Conservation (phyloP, 2,888 invertebrate genomes). For the Thereva unica region DNA sequence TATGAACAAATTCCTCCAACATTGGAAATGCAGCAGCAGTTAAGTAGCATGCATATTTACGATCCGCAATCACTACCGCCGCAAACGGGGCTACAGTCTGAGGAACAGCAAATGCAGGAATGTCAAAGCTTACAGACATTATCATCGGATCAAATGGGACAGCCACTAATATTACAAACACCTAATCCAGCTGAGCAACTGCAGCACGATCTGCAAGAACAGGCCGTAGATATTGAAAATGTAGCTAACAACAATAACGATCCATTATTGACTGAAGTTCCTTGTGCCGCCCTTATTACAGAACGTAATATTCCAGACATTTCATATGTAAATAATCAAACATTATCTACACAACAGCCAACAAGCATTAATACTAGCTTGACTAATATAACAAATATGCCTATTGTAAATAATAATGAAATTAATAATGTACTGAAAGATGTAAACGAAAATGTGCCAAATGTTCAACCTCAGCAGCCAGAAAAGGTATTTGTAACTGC, state of each 20-base stretch:
- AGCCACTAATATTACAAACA: conserved; percentile 18
- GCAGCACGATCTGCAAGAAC: conserved; percentile 16
- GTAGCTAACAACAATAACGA: conserved; percentile 12
- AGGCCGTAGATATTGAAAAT: conserved; percentile 12
- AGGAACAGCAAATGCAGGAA: conserved; percentile 26
- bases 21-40: conserved; percentile 54
- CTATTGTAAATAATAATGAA: conserved; percentile 7
- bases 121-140: conserved; percentile 26
- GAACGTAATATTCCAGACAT: conserved; percentile 12
- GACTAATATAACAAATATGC: conserved; percentile 4
- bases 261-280: conserved; percentile 27
- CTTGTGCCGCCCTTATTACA: conserved; percentile 14
- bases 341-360: neutral
- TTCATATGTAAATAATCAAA: conserved; percentile 17
- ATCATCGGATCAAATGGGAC: conserved; percentile 20
- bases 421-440: conserved; percentile 20
- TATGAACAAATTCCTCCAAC: conserved; percentile 46
- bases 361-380: neutral
- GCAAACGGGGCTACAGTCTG: conserved; percentile 24
- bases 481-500: neutral
- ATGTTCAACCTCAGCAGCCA: conserved; percentile 21
- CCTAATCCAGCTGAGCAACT: conserved; percentile 17
- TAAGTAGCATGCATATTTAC: conserved; percentile 55
- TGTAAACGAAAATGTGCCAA: conserved; percentile 38
- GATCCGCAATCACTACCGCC: conserved; percentile 47